Evolutionary conservation across 2,888 invertebrate genomes (phyloP), one percentile per base, ranked within the genome.

Genomic region (Azorinus chamasolen): DNA sequence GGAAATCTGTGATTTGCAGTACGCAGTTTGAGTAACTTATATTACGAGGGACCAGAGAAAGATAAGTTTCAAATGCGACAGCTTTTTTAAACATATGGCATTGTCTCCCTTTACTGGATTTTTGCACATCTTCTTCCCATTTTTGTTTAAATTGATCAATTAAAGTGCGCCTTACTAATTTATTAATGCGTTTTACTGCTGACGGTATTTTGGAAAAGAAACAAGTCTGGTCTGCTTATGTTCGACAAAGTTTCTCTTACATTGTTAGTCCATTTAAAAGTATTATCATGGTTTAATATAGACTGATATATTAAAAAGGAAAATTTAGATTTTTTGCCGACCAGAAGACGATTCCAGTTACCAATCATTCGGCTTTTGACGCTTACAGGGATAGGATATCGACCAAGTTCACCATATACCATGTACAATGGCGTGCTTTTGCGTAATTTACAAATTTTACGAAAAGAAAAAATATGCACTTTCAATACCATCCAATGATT

Each of bases 271-370:
- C n/a, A n/a, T n/a, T n/a, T n/a, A n/a, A n/a, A n/a, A n/a, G n/a
- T n/a, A n/a, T n/a, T n/a, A n/a, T n/a, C n/a, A n/a, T n/a, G n/a
- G n/a, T n/a, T n/a, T n/a, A n/a, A n/a, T n/a, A n/a, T n/a, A n/a
- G n/a, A n/a, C n/a, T n/a, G n/a, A n/a, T n/a, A n/a, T n/a, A n/a
- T n/a, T n/a, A n/a, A n/a, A n/a, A 20, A 41, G 3, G 57, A 57
- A 41, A 57, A 8, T 22, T 57, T 57, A 41, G 16, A 6, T 20
- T 41, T 12, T 16, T 4, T 12, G 12, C 10, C 27, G 18, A 41
- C 41, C 14, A n/a, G n/a, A n/a, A n/a, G n/a, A n/a, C n/a, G n/a
- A n/a, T 57, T 41, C 57, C 57, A 57, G 22, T 25, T 32, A 57
- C 41, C 4, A 5, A 53, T 32, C 8, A 32, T 53, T 2, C 53